A percentile compares a stretch with the other conserved stretches of the same genome.
Evolutionary conservation across 2,113 vertebrate species (phyloP).

Genomic region (Tachycineta bicolor): DNA sequence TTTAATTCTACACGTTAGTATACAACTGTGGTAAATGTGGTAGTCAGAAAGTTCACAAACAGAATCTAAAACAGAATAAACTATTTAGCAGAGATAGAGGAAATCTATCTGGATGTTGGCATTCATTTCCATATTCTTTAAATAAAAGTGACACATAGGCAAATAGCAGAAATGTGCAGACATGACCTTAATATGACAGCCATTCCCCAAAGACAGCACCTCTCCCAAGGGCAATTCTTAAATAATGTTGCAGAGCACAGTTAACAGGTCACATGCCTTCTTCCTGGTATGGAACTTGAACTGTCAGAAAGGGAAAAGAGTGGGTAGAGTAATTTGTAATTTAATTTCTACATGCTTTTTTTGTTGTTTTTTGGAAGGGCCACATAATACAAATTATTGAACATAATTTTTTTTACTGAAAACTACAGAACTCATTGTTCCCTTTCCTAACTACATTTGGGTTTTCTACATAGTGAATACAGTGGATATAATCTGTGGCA

Average conservation of each 20-base stretch:
- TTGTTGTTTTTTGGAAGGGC: not conserved
- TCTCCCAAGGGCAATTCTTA: not conserved
- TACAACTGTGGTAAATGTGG: not conserved
- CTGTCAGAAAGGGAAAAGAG: not conserved
- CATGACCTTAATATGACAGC: not conserved
- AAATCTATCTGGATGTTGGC: not conserved
- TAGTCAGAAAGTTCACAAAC: not conserved
- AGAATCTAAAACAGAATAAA: not conserved
- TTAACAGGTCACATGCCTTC: not conserved
- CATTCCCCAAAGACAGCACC: not conserved
- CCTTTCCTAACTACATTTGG: not conserved
- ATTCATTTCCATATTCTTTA: not conserved
- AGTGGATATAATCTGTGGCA: not conserved
- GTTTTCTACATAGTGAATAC: not conserved
- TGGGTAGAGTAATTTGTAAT: not conserved
- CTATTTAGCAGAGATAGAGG: not conserved
- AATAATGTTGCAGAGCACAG: not conserved
- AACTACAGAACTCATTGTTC: not conserved
- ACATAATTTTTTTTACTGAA: not conserved
- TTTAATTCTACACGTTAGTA: not conserved
- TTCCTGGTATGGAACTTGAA: not conserved
- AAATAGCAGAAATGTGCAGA: not conserved
- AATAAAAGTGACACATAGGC: not conserved
- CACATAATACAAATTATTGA: not conserved
- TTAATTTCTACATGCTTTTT: not conserved